phyloP scores from a whole-genome alignment of 2,888 invertebrate genomes.

The Cartodere bifasciata region DNA sequence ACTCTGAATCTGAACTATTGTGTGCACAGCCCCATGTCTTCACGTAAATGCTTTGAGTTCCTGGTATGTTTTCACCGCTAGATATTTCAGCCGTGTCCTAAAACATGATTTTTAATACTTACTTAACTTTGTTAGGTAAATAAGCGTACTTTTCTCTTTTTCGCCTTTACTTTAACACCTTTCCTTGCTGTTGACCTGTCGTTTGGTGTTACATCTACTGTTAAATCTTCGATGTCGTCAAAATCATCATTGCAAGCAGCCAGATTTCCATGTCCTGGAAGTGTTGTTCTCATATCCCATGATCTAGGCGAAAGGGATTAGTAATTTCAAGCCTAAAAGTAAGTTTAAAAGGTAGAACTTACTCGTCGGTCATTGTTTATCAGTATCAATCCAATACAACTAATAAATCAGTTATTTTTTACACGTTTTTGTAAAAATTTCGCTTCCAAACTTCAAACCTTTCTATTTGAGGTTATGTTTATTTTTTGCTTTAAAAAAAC shows the following conservation, averaged over 20 bases:
- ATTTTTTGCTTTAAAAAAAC: too few species aligned
- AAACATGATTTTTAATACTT: constrained; percentile 2
- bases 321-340: too few species aligned
- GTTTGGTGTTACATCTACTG: constrained; percentile 68
- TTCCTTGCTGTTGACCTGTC: constrained; percentile 62
- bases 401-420: too few species aligned
- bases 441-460: too few species aligned
- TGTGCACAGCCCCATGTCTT: constrained; percentile 98
- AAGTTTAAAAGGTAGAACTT: too few species aligned
- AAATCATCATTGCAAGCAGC: constrained; percentile 51
- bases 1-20: constrained; percentile 95
- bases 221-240: constrained; percentile 74
- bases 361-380: too few species aligned
- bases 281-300: too few species aligned
- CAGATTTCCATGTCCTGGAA: too few species aligned
- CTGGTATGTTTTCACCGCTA: constrained; percentile 38
- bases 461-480: too few species aligned
- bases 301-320: too few species aligned
- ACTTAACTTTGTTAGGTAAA: constrained; percentile 1
- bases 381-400: too few species aligned
- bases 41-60: constrained; percentile 70
- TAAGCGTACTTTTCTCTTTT: constrained; percentile 12
- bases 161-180: constrained; percentile 51
- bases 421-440: too few species aligned
- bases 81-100: constrained; percentile 13